Percentiles rank a stretch among this genome's conserved stretches.
Evolutionary conservation across 2,797 vertebrate species (phyloP).

Genomic region (Malacoctenus gilli): DNA sequence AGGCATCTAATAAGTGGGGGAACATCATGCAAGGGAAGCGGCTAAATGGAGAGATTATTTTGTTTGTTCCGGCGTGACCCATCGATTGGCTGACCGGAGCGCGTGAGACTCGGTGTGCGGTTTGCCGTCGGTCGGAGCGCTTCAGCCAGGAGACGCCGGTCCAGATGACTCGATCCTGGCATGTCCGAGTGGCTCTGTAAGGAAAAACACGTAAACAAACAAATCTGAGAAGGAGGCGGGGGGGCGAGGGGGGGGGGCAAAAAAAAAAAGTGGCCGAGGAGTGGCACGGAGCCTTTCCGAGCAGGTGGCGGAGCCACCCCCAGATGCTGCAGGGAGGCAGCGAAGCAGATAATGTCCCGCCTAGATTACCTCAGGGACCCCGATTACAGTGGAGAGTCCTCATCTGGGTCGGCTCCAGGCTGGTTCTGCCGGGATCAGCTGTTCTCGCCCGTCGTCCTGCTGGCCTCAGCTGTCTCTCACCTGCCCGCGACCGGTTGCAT

Average conservation of each 20-base stretch:
- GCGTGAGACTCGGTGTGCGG: too few relatives aligned
- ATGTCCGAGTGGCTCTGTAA: constrained; percentile 23
- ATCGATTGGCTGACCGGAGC: too few relatives aligned
- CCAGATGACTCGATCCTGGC: constrained; percentile 29
- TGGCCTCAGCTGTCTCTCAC: constrained; percentile 79
- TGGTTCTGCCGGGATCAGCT: constrained; percentile 72
- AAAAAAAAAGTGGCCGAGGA: constrained; percentile 42
- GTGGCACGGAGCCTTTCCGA: constrained; percentile 47
- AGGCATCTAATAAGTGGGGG: constrained; percentile 26
- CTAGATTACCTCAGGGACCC: constrained; percentile 76
- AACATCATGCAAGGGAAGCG: constrained; percentile 17
- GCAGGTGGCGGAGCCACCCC: constrained; percentile 65
- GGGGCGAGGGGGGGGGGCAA: constrained; percentile 48
- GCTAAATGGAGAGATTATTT: constrained; percentile 30
- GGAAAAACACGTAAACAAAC: constrained; percentile 37
- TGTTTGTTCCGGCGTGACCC: constrained; percentile 32
- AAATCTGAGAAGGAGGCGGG: constrained; percentile 25
- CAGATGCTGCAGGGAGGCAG: constrained; percentile 69
- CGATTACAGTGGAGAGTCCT: constrained; percentile 67
- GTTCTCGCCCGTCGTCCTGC: constrained; percentile 51
- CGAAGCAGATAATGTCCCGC: constrained; percentile 73
- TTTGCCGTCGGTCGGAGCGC: background rate
- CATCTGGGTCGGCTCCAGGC: constrained; percentile 73
- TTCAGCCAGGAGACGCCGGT: constrained; percentile 12
- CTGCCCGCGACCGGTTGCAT: constrained; percentile 59